Conservation (phyloP, 1,140 invertebrate genomes). For the Lepidurus packardi region DNA sequence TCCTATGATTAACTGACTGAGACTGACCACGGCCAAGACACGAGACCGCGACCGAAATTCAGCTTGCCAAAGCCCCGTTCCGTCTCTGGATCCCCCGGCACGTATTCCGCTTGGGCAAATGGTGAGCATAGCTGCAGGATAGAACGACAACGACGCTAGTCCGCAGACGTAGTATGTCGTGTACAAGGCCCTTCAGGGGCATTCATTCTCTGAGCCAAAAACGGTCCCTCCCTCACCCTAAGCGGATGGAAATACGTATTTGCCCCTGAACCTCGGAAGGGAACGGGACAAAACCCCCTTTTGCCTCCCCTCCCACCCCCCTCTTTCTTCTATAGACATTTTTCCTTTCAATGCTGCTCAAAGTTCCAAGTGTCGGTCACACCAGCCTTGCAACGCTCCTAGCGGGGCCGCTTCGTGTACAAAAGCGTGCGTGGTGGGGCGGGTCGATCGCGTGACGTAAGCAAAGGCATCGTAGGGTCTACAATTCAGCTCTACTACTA, state of each 20-base stretch:
- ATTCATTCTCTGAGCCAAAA: not conserved
- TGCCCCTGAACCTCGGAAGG: not conserved
- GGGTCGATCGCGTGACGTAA: not conserved
- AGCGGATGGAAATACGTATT: not conserved
- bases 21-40: not conserved
- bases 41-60: not conserved
- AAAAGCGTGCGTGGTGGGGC: conserved; percentile 13
- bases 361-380: not conserved
- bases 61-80: conserved; percentile 3
- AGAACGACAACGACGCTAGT: not conserved
- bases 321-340: not conserved
- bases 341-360: not conserved
- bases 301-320: not conserved
- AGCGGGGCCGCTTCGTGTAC: not conserved
- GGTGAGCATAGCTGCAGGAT: not conserved
- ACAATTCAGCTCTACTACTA: not conserved
- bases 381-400: not conserved
- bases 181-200: conserved; percentile 5
- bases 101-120: conserved; percentile 1
- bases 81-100: not conserved
- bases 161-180: conserved; percentile 8
- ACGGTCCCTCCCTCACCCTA: not conserved
- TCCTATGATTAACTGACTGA: conserved; percentile 1
- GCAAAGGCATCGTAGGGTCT: not conserved
- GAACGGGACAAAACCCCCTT: not conserved